A percentile compares a stretch with the other conserved stretches of the same genome.
Evolutionary conservation across 1,140 invertebrate genomes (phyloP).

Genomic region (Spodoptera litura): DNA sequence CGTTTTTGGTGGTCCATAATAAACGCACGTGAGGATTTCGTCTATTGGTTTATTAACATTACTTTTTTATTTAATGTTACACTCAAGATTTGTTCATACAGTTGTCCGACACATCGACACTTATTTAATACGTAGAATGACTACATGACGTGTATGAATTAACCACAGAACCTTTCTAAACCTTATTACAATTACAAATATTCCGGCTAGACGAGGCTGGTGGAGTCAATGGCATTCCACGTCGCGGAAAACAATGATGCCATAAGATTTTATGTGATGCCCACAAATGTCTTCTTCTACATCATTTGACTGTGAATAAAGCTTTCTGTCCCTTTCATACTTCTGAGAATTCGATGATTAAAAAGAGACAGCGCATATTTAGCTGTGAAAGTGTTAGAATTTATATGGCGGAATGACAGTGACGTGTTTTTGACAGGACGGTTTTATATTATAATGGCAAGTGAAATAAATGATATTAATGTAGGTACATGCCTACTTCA

Average conservation of each 20-base stretch:
- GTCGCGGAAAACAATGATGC: constrained; percentile 29
- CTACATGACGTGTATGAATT: too few relatives aligned
- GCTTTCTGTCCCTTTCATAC: background rate
- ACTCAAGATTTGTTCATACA: too few relatives aligned
- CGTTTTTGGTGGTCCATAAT: background rate
- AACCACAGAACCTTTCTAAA: background rate
- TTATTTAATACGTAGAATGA: too few relatives aligned
- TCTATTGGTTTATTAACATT: too few relatives aligned
- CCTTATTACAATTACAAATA: constrained; percentile 6
- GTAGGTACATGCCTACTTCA: too few relatives aligned
- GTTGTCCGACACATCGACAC: too few relatives aligned
- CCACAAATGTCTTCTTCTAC: constrained; percentile 38
- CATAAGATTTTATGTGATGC: constrained; percentile 43
- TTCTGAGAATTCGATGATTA: background rate
- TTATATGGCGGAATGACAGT: background rate
- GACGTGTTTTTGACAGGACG: background rate
- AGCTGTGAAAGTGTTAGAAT: background rate
- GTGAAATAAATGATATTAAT: too few relatives aligned
- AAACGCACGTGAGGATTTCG: too few relatives aligned
- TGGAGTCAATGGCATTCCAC: constrained; percentile 26
- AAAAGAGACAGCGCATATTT: background rate
- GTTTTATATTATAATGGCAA: background rate
- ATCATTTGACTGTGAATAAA: constrained; percentile 12
- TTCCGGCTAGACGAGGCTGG: constrained; percentile 2
- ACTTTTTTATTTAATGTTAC: too few relatives aligned